Conservation (phyloP, 2,113 vertebrate genomes). For the Baryphthengus martii region DNA sequence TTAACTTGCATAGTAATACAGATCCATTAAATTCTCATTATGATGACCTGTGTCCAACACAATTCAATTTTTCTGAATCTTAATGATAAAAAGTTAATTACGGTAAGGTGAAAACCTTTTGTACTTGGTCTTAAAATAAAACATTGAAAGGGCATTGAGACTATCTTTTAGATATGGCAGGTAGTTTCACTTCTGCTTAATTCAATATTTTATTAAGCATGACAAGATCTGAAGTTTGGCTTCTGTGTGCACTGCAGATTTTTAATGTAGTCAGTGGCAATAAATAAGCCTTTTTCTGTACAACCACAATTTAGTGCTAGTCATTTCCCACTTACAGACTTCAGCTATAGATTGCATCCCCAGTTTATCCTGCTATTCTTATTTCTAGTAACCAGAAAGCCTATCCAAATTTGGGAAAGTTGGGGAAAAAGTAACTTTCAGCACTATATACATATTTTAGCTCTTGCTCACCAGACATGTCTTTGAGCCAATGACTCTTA, state of each 20-base stretch:
- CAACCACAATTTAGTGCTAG: neutral
- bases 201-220: slow-evolving; percentile 74
- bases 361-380: neutral
- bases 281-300: slow-evolving; percentile 51
- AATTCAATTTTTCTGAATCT: slow-evolving; percentile 75
- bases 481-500: neutral
- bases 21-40: slow-evolving; percentile 80
- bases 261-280: slow-evolving; percentile 57
- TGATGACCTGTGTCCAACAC: slow-evolving; percentile 76
- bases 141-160: slow-evolving; percentile 59
- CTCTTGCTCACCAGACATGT: neutral
- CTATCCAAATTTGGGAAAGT: slow-evolving; percentile 1
- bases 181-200: slow-evolving; percentile 57
- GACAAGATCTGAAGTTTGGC: slow-evolving; percentile 62
- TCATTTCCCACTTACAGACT: slow-evolving; percentile 17
- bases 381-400: slow-evolving; percentile 33
- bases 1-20: slow-evolving; percentile 67
- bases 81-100: slow-evolving; percentile 81
- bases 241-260: slow-evolving; percentile 55
- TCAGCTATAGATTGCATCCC: neutral
- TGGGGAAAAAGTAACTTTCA: neutral
- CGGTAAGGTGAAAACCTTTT: slow-evolving; percentile 74
- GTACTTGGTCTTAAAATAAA: slow-evolving; percentile 69
- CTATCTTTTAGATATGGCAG: slow-evolving; percentile 50
- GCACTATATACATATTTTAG: neutral